phyloP scores from a whole-genome alignment of 2,113 vertebrate species.

The Bungarus multicinctus region DNA sequence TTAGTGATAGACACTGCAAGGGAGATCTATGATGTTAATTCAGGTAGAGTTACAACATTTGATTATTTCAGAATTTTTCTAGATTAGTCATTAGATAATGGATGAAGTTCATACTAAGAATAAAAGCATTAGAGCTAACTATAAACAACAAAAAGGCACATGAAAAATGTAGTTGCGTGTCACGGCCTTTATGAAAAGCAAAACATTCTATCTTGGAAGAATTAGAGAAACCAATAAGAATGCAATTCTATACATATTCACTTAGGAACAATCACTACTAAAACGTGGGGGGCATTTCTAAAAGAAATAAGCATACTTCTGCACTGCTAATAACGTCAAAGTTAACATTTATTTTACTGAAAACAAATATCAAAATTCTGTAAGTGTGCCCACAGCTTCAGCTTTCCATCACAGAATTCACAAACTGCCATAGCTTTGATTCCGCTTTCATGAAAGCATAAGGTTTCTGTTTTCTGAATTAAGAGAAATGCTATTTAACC shows the following conservation, averaged over 20 bases:
- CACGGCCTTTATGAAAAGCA: neutral
- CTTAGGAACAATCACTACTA: neutral
- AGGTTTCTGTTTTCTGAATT: neutral
- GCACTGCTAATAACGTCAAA: neutral
- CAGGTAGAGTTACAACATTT: neutral
- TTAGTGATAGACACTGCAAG: neutral
- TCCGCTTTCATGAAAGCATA: neutral
- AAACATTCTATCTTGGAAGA: neutral
- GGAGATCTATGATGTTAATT: neutral
- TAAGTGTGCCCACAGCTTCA: neutral
- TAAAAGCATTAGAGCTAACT: neutral
- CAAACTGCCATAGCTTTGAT: neutral
- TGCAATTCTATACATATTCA: neutral
- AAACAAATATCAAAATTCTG: neutral
- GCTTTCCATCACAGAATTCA: neutral
- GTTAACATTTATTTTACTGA: neutral
- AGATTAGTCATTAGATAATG: neutral
- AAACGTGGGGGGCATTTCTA: neutral
- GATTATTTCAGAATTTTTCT: neutral
- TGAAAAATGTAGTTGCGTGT: neutral
- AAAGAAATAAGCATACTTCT: neutral
- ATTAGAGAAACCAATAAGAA: neutral
- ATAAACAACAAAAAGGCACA: neutral
- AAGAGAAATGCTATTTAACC: neutral
- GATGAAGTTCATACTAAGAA: neutral